Evolutionary conservation across 2,888 invertebrate species (phyloP).

Genomic region (Eugnorisma glareosa): DNA sequence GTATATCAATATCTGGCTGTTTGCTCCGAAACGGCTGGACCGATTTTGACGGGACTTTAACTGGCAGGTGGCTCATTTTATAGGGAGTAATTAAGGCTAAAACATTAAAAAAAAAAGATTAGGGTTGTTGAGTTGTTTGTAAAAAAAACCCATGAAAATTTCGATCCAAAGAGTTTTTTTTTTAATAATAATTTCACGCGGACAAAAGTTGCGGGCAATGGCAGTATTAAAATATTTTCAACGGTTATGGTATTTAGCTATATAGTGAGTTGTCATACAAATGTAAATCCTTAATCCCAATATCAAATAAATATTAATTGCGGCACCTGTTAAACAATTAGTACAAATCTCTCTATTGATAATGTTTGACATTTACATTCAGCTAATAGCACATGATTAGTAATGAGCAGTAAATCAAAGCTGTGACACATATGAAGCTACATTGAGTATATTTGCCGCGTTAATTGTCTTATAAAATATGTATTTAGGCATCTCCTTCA

Average conservation of each 20-base stretch:
- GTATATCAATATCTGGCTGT: no score
- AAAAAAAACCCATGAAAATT: no score
- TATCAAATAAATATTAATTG: conserved; percentile 30
- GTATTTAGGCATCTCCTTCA: conserved; percentile 60
- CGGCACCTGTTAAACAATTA: conserved; percentile 22
- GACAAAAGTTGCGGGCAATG: no score
- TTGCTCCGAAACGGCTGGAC: no score
- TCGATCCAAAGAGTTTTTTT: no score
- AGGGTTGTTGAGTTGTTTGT: no score
- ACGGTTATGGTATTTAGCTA: background rate
- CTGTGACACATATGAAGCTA: conserved; percentile 6
- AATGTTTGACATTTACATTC: conserved; percentile 42
- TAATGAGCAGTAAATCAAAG: conserved; percentile 38
- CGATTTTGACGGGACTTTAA: no score
- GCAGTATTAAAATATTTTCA: background rate
- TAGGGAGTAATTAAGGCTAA: no score
- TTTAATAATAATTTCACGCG: no score
- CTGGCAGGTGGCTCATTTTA: no score
- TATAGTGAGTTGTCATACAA: background rate
- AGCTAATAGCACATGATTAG: conserved; percentile 39
- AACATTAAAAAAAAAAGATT: no score
- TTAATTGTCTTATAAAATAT: conserved; percentile 68
- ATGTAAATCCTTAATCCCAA: conserved; percentile 10
- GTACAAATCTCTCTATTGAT: conserved; percentile 22
- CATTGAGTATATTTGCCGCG: conserved; percentile 36